Conservation (phyloP, 2,888 invertebrate species). For the Drosophila austrosaltans region DNA sequence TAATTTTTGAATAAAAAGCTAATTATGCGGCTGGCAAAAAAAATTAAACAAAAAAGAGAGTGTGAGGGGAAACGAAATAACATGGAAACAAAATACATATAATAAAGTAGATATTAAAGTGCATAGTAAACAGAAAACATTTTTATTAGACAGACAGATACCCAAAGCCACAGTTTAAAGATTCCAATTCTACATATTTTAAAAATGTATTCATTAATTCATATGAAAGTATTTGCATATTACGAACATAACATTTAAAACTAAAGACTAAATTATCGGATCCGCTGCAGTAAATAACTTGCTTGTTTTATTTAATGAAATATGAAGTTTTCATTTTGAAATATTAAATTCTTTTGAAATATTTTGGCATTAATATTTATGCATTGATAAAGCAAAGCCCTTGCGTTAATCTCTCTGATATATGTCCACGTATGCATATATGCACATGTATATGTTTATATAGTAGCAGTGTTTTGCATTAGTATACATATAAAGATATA, state of each 20-base stretch:
- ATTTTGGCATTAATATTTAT: not conserved
- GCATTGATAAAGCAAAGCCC: not conserved
- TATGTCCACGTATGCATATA: not conserved
- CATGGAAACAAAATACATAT: not conserved
- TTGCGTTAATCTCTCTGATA: slow-evolving; percentile 9
- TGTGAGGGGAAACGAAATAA: not conserved
- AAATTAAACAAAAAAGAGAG: not conserved
- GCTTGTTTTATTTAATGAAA: not conserved
- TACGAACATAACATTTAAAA: not conserved
- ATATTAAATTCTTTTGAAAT: slow-evolving; percentile 6
- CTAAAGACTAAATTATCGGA: not conserved
- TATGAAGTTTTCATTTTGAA: not conserved
- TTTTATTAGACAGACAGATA: not conserved
- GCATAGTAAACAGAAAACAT: not conserved
- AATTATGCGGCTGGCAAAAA: not conserved
- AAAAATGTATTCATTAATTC: too few species aligned
- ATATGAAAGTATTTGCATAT: too few species aligned
- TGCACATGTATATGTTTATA: not conserved
- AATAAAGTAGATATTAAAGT: slow-evolving; percentile 1
- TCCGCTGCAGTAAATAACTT: not conserved
- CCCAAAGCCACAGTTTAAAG: too few species aligned
- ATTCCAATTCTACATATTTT: too few species aligned
- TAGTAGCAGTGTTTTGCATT: too few species aligned
- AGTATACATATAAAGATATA: not conserved
- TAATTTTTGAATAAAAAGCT: not conserved